These are phyloP conservation scores for Pteruthius melanotis DNA, from an alignment of 2,113 vertebrate species.

Conservation along the genomic window DNA sequence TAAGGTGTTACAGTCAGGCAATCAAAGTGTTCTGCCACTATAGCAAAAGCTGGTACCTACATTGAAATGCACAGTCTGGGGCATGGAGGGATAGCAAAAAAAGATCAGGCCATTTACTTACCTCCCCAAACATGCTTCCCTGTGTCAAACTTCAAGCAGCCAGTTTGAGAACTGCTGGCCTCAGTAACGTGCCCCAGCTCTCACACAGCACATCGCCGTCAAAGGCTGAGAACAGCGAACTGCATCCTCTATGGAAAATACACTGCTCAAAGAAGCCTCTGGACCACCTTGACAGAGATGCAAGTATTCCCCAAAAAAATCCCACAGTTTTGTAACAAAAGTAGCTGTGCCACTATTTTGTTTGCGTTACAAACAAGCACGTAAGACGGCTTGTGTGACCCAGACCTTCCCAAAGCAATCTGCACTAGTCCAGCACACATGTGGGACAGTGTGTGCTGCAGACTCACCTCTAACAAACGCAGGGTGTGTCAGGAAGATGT, in stretches of 20 bases:
- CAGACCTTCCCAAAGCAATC: neutral
- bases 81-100: neutral
- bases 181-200: neutral
- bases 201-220: neutral
- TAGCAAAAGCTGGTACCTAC: neutral
- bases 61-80: neutral
- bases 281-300: neutral
- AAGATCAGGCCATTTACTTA: neutral
- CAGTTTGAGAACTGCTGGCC: neutral
- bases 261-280: neutral
- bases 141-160: neutral
- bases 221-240: neutral
- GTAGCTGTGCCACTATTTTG: neutral
- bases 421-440: neutral
- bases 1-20: neutral
- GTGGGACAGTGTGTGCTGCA: neutral
- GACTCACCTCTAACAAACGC: neutral
- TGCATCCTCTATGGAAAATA: neutral
- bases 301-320: neutral
- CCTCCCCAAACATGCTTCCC: neutral
- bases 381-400: neutral
- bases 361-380: neutral
- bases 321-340: neutral
- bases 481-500: accelerated
- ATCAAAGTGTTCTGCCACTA: neutral